Evolutionary conservation across 35 echinoderm and acorn worm species (phyloP), one percentile per base, ranked within the genome.

Genomic region (Heliocidaris tuberculata): DNA sequence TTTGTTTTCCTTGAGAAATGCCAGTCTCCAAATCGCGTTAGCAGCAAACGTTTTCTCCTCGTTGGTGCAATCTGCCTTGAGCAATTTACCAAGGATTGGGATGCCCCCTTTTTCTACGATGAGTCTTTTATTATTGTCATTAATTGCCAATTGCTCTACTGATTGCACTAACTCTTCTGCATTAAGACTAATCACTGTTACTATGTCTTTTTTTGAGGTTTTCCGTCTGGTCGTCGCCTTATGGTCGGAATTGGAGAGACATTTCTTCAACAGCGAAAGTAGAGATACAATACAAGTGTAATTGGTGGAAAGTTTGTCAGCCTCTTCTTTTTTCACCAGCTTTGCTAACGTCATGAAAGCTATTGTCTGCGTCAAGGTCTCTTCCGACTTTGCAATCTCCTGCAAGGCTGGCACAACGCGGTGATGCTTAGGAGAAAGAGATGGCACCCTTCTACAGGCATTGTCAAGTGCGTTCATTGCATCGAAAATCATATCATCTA

Each of bases 71-170:
- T 65, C 49, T 11, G 86, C 50, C 30, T 94, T 49, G 49, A 97
- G 47, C 86, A 97, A 96, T 86, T 93, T 78, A 1, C 90, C 92
- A 42, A 96, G 50, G 8, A 96, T 85, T 2, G 93, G 94, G 8
- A 96, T 30, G 2, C 89, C 94, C 35, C 95, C 98, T 88, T 95
- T 94, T 32, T 97, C 94, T 5, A 94, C 97, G 42, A 99, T 96
- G 6, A 93, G 94, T 13, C 95, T 60, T 89, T 99, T 99, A 94
- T 99, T 99, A 4, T 60, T 54, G 85, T 99, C 98, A 93, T 97
- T 96, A 0, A 95, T 19, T 19, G 98, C 98, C 52, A 99, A 35
- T 47, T 97, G 93, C 19, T 97, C 95, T 35, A 97, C 91, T 5
- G 96, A 94, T 30, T 95, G 88, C 47, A 99, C n/a, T 27, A 97